Evolutionary conservation across 2,888 invertebrate genomes (phyloP).

Genomic region (Lamproptera curius): DNA sequence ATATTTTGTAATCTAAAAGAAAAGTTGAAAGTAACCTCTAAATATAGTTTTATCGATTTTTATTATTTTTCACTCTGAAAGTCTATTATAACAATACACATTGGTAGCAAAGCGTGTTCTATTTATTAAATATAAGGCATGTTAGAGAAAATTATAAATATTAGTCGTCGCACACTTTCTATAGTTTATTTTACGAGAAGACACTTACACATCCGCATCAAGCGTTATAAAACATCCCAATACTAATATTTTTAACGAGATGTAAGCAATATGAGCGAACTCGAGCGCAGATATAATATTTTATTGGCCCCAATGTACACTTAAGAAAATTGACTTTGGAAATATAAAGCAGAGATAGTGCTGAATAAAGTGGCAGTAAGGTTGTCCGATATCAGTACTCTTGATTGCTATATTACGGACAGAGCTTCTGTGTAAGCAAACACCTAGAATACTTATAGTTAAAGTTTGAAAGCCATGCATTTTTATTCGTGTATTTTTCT

Average conservation of each 20-base stretch:
- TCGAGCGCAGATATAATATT: slow-evolving; percentile 17
- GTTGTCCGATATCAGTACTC: slow-evolving; percentile 9
- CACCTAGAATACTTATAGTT: not conserved
- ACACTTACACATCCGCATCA: slow-evolving; percentile 7
- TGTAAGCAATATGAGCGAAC: slow-evolving; percentile 10
- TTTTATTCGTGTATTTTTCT: too few relatives aligned
- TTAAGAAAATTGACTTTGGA: slow-evolving; percentile 20
- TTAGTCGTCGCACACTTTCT: too few relatives aligned
- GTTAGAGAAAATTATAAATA: too few relatives aligned
- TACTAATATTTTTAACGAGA: slow-evolving; percentile 6
- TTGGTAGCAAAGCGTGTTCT: too few relatives aligned
- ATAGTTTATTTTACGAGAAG: too few relatives aligned
- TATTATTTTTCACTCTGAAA: too few relatives aligned
- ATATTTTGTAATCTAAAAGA: too few relatives aligned
- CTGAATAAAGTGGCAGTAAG: slow-evolving; percentile 1
- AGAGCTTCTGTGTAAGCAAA: not conserved
- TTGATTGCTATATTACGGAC: not conserved
- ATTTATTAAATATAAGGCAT: too few relatives aligned
- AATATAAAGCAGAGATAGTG: slow-evolving; percentile 7
- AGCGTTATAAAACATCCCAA: slow-evolving; percentile 8
- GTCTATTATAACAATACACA: too few relatives aligned
- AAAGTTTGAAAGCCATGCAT: not conserved
- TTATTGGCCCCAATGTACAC: slow-evolving; percentile 18
- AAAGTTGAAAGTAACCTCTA: too few relatives aligned
- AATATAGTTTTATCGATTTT: too few relatives aligned